phyloP scores from a whole-genome alignment of 2,113 vertebrate genomes.

The Mastomys natalensis region DNA sequence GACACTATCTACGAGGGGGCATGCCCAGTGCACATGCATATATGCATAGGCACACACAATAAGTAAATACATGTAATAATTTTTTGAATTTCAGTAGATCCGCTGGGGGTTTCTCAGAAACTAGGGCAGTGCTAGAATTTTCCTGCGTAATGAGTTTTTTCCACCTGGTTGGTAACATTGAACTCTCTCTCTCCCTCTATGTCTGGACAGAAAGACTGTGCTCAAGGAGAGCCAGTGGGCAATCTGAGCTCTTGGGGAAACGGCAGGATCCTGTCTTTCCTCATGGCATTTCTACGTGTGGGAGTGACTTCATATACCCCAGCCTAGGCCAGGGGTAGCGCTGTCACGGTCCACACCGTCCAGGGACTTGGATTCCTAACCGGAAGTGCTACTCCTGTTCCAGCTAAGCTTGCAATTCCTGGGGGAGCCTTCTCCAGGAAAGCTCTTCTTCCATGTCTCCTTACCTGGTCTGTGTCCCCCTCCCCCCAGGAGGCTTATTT shows the following conservation, averaged over 20 bases:
- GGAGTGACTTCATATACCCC: not conserved
- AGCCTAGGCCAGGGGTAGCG: slow-evolving; percentile 7
- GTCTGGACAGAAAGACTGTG: not conserved
- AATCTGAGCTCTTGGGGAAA: slow-evolving; percentile 42
- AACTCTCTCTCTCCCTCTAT: slow-evolving; percentile 10
- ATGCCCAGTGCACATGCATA: not conserved
- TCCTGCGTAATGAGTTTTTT: slow-evolving; percentile 26
- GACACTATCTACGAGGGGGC: not conserved
- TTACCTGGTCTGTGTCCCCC: not conserved
- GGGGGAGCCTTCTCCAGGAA: not conserved
- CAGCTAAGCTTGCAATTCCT: not conserved
- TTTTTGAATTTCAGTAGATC: not conserved
- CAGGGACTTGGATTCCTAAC: not conserved
- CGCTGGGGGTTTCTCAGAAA: not conserved
- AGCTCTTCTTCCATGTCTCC: not conserved
- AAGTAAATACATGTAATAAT: not conserved
- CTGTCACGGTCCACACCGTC: not conserved
- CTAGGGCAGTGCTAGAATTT: slow-evolving; percentile 1
- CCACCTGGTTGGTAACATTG: slow-evolving; percentile 50
- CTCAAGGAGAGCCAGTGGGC: slow-evolving; percentile 64
- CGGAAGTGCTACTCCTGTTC: not conserved
- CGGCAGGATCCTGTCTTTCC: slow-evolving; percentile 31
- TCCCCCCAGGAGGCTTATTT: not conserved
- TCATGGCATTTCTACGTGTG: not conserved
- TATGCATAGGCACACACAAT: no score